Conservation (phyloP, 2,888 invertebrate species). For the Leptothorax acervorum region DNA sequence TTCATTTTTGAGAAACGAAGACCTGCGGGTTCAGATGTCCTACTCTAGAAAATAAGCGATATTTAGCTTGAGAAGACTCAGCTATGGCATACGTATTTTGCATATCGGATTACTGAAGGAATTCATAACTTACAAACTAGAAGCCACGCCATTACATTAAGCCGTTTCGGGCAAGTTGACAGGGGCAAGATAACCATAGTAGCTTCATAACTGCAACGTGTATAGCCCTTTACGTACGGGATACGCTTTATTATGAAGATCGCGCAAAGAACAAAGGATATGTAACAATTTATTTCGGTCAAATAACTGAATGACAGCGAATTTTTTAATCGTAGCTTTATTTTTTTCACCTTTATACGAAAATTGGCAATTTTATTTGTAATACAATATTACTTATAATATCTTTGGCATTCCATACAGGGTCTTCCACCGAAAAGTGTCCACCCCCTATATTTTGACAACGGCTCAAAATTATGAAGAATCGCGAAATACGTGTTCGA, state of each 20-base stretch:
- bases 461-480: too few species aligned
- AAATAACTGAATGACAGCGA: background rate
- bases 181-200: constrained; percentile 32
- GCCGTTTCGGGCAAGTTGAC: constrained; percentile 47
- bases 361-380: background rate
- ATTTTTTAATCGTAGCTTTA: background rate
- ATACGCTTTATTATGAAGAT: constrained; percentile 9
- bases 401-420: background rate
- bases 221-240: constrained; percentile 7
- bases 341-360: background rate
- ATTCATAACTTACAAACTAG: constrained; percentile 51
- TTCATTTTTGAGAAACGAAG: background rate
- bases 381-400: background rate
- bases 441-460: too few species aligned
- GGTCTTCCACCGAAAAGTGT: too few species aligned
- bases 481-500: too few species aligned
- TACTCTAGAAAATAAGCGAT: background rate
- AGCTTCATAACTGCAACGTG: constrained; percentile 41
- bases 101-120: constrained; percentile 44
- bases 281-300: background rate
- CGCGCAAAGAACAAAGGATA: background rate
- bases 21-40: constrained; percentile 1
- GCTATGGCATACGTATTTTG: constrained; percentile 14
- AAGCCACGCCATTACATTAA: constrained; percentile 40
- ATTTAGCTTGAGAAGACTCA: background rate